Evolutionary conservation across 2,113 vertebrate species (phyloP).

Genomic region (Odocoileus virginianus): DNA sequence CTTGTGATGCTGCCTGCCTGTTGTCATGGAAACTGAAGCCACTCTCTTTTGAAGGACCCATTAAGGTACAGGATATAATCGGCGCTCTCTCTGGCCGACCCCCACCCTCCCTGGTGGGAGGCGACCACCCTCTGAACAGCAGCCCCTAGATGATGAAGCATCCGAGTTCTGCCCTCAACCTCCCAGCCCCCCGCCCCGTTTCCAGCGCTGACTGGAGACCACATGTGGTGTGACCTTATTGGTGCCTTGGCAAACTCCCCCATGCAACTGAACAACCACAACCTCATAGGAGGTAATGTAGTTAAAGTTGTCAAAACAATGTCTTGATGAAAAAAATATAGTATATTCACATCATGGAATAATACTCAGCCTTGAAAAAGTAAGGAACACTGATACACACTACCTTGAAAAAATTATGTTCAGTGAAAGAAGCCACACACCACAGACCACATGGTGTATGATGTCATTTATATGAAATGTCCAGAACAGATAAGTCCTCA

Average conservation of each 20-base stretch:
- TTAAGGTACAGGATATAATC: conserved; percentile 71
- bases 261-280: background rate
- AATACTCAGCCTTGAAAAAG: background rate
- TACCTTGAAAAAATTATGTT: background rate
- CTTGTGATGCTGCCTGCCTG: conserved; percentile 39
- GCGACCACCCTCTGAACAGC: background rate
- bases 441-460: background rate
- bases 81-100: background rate
- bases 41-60: conserved; percentile 72
- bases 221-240: background rate
- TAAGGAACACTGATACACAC: background rate
- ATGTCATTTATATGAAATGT: background rate
- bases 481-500: background rate
- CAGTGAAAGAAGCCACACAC: background rate
- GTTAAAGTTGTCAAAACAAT: background rate
- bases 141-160: background rate
- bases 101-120: background rate
- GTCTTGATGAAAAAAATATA: background rate
- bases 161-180: background rate
- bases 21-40: conserved; percentile 78
- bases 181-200: background rate
- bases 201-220: background rate
- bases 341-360: fast-evolving
- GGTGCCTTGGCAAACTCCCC: too few relatives aligned
- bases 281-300: background rate